Evolutionary conservation across 2,797 vertebrate species (phyloP).

Genomic region (Remorina albescens): DNA sequence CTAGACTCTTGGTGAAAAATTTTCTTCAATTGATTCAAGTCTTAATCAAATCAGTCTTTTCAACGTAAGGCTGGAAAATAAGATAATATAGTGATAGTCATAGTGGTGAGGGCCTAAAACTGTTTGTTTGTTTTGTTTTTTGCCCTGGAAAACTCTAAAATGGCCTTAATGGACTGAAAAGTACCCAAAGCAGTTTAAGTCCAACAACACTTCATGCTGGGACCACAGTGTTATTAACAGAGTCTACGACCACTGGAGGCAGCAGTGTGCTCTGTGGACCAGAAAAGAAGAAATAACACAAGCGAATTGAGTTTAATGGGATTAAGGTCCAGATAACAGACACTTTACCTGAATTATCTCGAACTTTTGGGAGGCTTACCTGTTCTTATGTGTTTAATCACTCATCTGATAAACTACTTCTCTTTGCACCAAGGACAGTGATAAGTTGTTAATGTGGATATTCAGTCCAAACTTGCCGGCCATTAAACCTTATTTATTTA

Average conservation of each 20-base stretch:
- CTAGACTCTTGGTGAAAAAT: no score
- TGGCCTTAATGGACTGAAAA: neutral
- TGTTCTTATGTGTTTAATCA: neutral
- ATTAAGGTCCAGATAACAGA: neutral
- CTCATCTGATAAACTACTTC: neutral
- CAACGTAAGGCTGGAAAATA: no score
- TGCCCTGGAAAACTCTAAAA: no score
- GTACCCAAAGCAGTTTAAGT: no score
- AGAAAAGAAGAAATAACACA: neutral
- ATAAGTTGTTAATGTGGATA: neutral
- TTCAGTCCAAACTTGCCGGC: neutral
- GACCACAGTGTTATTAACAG: neutral
- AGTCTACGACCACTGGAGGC: neutral
- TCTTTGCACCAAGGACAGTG: neutral
- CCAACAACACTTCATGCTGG: no score
- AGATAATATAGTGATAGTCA: no score
- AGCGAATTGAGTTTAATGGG: neutral
- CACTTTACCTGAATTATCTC: neutral
- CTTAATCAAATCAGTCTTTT: no score
- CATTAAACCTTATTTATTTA: neutral
- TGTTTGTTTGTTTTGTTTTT: no score
- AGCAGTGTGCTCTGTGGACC: neutral
- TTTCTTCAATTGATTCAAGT: no score
- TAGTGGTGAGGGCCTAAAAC: no score
- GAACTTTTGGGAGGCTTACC: neutral